These are phyloP conservation scores for Poeciliopsis gracilis DNA, from an alignment of 2,797 vertebrate species.

Conservation along the genomic window DNA sequence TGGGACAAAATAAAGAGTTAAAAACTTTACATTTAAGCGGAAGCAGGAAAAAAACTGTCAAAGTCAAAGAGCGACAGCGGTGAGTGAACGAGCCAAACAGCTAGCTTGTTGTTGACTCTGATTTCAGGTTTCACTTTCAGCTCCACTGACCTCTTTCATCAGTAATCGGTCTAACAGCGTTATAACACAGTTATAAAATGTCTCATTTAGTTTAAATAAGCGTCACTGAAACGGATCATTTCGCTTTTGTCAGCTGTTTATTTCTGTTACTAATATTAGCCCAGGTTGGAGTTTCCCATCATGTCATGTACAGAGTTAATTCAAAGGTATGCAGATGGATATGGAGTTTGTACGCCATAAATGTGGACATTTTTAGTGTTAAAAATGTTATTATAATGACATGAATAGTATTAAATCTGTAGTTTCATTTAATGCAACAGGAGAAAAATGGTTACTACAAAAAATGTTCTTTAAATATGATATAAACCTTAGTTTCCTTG, in stretches of 20 bases:
- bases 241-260: slow-evolving; percentile 1
- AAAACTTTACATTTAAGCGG: accelerated
- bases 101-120: background rate
- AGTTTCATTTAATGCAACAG: background rate
- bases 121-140: slow-evolving; percentile 57
- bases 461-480: background rate
- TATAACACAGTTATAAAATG: accelerated
- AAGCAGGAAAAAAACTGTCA: background rate
- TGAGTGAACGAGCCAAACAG: background rate
- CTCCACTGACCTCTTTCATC: background rate
- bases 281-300: slow-evolving; percentile 28
- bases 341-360: background rate
- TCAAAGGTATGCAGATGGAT: background rate
- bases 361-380: background rate
- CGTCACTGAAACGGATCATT: background rate
- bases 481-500: too few relatives aligned
- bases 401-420: background rate
- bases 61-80: background rate
- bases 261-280: slow-evolving; percentile 12
- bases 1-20: background rate
- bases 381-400: background rate
- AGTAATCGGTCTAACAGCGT: background rate
- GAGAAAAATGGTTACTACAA: background rate
- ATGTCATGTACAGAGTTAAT: background rate
- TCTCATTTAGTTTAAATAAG: background rate